Percentiles rank a stretch among this genome's conserved stretches.
Evolutionary conservation across 53 echinoderm and acorn worm genomes (phyloP).

Genomic region (Luidia sarsii): DNA sequence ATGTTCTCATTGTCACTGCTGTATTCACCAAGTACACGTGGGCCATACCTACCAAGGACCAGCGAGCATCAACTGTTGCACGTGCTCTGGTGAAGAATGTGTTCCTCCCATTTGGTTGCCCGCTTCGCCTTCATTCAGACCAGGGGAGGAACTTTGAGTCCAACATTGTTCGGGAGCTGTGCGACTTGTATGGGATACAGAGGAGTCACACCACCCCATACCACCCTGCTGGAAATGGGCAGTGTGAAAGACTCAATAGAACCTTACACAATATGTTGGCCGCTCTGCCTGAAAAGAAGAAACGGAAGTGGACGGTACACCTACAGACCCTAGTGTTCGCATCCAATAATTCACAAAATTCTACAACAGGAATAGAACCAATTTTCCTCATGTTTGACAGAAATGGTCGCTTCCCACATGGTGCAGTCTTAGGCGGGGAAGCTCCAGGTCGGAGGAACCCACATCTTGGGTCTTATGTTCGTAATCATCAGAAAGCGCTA

Average conservation of each 20-base stretch:
- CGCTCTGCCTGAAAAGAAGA: conserved; percentile 8
- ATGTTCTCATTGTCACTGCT: conserved; percentile 11
- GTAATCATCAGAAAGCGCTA: background rate
- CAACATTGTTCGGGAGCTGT: conserved; percentile 22
- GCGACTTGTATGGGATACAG: conserved; percentile 11
- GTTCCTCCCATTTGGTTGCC: conserved; percentile 11
- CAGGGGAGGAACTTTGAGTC: conserved; percentile 4
- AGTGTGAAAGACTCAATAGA: too few species aligned
- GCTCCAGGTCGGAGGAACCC: background rate
- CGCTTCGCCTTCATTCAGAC: background rate
- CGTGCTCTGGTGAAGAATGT: conserved; percentile 10
- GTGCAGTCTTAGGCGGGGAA: background rate
- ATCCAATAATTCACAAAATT: conserved; percentile 10
- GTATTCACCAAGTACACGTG: conserved; percentile 25
- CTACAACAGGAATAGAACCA: conserved; percentile 19
- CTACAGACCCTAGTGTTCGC: conserved; percentile 7
- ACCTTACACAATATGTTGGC: conserved; percentile 14
- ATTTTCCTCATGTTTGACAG: conserved; percentile 36
- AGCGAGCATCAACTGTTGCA: conserved; percentile 15
- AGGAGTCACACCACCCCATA: conserved; percentile 1
- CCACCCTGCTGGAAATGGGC: too few species aligned
- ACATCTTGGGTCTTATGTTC: background rate
- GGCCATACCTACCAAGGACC: conserved; percentile 29
- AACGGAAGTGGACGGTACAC: conserved; percentile 8
- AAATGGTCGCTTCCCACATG: background rate